Evolutionary conservation across 2,797 vertebrate species (phyloP).

Genomic region (Rhadinocentrus ornatus): DNA sequence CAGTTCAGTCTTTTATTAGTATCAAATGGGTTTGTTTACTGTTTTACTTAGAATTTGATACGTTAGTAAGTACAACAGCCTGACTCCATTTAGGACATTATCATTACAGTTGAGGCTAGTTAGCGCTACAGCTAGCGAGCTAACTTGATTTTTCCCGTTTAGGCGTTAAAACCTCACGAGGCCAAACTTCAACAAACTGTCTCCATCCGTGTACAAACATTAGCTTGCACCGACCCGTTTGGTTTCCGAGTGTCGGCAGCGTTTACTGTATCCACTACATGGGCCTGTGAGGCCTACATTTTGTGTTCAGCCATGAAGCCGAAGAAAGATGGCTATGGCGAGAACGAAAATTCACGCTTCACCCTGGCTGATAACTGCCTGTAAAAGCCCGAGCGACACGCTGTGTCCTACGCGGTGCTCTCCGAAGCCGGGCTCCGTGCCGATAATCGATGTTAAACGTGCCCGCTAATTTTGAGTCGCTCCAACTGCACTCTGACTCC

Average conservation of each 20-base stretch:
- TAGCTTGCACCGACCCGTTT: conserved; percentile 36
- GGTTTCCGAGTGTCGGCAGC: conserved; percentile 45
- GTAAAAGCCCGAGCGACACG: conserved; percentile 74
- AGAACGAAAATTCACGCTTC: conserved; percentile 82
- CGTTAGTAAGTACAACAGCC: conserved; percentile 42
- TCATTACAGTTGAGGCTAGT: conserved; percentile 70
- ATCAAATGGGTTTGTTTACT: not conserved
- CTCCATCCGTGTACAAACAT: not conserved
- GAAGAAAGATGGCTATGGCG: conserved; percentile 92
- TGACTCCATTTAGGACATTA: conserved; percentile 53
- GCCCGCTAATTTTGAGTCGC: conserved; percentile 98
- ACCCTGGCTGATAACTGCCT: conserved; percentile 79
- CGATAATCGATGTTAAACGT: conserved; percentile 94
- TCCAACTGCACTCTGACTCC: conserved; percentile 89
- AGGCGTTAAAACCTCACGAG: conserved; percentile 24
- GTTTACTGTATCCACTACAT: conserved; percentile 67
- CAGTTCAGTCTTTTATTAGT: not conserved
- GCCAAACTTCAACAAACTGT: conserved; percentile 37
- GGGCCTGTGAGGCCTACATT: conserved; percentile 98
- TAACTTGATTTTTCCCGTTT: conserved; percentile 64
- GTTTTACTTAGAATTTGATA: conserved; percentile 57
- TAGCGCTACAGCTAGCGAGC: conserved; percentile 75
- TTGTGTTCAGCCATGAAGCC: conserved; percentile 90
- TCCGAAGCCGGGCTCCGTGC: conserved; percentile 84
- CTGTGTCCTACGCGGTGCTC: conserved; percentile 80